Conservation (phyloP, 2,113 vertebrate genomes). For the Anoura caudifer region DNA sequence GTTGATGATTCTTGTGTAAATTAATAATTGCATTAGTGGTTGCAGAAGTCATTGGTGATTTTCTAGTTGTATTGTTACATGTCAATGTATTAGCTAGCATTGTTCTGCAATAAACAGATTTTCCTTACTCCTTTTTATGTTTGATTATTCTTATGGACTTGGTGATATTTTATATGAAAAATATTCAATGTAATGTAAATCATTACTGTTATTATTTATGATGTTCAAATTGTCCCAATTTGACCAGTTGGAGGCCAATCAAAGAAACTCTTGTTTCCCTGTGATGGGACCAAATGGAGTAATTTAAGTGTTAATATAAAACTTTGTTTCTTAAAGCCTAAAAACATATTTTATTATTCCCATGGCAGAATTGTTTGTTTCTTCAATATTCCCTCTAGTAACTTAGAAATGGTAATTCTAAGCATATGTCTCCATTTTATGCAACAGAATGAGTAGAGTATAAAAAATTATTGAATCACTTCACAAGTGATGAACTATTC, state of each 20-base stretch:
- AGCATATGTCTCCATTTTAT: constrained; percentile 16
- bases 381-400: not conserved
- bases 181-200: not conserved
- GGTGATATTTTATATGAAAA: not conserved
- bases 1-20: constrained; percentile 4
- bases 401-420: constrained; percentile 1
- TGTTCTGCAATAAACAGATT: not conserved
- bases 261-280: not conserved
- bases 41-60: constrained; percentile 6
- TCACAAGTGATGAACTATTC: constrained; percentile 27
- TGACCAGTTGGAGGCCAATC: not conserved
- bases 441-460: not conserved
- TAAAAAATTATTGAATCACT: not conserved
- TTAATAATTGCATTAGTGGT: not conserved
- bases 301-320: constrained; percentile 18
- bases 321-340: constrained; percentile 8
- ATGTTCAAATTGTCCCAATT: not conserved
- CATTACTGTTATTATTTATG: not conserved
- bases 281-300: not conserved
- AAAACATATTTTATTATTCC: not conserved
- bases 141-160: not conserved
- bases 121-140: not conserved
- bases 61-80: not conserved
- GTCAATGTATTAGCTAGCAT: not conserved
- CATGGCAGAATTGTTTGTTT: not conserved